These are phyloP conservation scores for Ferrisia virgata DNA, from an alignment of 2,888 invertebrate species.

Conservation along the genomic window DNA sequence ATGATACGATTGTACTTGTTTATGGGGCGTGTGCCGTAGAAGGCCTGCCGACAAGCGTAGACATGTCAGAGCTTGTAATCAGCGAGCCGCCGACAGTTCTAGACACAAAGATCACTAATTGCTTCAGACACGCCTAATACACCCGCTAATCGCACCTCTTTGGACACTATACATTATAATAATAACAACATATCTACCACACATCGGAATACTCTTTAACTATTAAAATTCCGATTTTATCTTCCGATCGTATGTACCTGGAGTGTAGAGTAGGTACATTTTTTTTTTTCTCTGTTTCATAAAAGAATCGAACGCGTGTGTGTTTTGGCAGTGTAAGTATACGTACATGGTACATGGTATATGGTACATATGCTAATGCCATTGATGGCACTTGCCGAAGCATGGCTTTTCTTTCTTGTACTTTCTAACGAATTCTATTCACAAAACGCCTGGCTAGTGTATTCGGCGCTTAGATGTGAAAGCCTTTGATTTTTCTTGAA, in stretches of 20 bases:
- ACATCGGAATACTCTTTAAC: conserved; percentile 43
- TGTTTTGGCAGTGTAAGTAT: conserved; percentile 17
- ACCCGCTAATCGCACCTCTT: conserved; percentile 46
- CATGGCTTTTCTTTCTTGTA: neutral
- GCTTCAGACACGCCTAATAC: conserved; percentile 46
- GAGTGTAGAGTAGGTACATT: neutral
- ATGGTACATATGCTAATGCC: neutral
- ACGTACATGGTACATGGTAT: too few species aligned
- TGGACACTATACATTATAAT: conserved; percentile 45
- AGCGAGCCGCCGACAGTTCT: conserved; percentile 45
- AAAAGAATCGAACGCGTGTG: conserved; percentile 18
- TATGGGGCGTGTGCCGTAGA: conserved; percentile 45
- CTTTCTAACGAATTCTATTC: conserved; percentile 17
- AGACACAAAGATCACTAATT: conserved; percentile 46
- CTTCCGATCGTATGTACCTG: neutral
- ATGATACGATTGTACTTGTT: conserved; percentile 45
- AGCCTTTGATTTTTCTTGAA: neutral
- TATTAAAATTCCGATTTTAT: conserved; percentile 45
- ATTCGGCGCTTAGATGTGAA: neutral
- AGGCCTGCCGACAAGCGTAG: conserved; percentile 45
- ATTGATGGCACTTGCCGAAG: neutral
- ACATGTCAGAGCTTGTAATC: conserved; percentile 44
- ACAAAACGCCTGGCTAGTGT: neutral
- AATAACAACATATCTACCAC: conserved; percentile 45
- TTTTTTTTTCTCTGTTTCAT: neutral